Conservation (phyloP, 2,113 vertebrate genomes). For the Fulica atra region DNA sequence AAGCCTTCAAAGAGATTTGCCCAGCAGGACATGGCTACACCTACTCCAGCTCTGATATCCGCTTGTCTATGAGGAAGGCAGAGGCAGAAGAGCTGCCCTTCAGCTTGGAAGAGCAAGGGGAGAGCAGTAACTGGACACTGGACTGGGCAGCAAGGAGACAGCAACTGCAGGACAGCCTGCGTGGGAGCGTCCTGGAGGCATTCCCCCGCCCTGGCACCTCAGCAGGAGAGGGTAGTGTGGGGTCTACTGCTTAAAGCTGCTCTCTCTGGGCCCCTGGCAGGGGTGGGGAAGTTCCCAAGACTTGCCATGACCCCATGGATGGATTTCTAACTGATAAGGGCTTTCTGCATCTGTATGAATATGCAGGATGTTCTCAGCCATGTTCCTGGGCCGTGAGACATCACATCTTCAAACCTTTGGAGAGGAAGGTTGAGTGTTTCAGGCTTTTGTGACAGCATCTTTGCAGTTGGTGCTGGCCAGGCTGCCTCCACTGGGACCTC, state of each 20-base stretch:
- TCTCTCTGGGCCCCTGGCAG: neutral
- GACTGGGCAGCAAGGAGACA: constrained; percentile 40
- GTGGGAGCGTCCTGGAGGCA: constrained; percentile 9
- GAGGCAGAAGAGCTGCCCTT: constrained; percentile 83
- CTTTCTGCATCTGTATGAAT: neutral
- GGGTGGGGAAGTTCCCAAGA: neutral
- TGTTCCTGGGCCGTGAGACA: neutral
- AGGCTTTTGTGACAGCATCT: neutral
- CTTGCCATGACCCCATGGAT: neutral
- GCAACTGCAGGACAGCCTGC: constrained; percentile 44
- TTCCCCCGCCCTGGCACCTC: constrained; percentile 1
- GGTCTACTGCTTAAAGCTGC: neutral
- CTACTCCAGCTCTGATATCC: constrained; percentile 87
- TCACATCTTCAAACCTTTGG: neutral
- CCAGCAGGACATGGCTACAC: constrained; percentile 95
- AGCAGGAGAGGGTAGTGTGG: constrained; percentile 61
- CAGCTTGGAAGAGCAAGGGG: constrained; percentile 62
- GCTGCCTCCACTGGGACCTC: neutral
- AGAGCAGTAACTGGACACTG: constrained; percentile 1
- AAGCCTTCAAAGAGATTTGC: constrained; percentile 92
- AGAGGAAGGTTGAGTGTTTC: neutral
- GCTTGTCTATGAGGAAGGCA: constrained; percentile 84
- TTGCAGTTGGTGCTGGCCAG: neutral
- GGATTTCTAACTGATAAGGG: neutral
- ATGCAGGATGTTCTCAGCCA: neutral